Conservation (phyloP, 1,140 invertebrate genomes). For the Solen grandis region DNA sequence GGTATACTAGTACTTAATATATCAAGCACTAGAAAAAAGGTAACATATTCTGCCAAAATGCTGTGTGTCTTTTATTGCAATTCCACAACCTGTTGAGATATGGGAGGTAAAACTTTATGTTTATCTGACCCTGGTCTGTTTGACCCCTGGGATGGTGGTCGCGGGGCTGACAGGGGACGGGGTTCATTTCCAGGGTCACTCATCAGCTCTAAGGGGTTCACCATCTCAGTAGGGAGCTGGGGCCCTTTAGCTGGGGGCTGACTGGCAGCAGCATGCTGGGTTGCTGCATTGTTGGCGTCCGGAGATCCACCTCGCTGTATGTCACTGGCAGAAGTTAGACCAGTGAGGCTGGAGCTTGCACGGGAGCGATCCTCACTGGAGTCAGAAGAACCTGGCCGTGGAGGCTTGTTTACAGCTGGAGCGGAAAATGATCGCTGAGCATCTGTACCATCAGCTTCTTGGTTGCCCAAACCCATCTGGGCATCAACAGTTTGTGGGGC, state of each 20-base stretch:
- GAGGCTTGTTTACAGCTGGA: conserved; percentile 61
- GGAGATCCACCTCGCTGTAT: conserved; percentile 58
- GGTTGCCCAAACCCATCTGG: conserved; percentile 62
- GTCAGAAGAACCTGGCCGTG: conserved; percentile 68
- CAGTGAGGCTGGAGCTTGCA: conserved; percentile 69
- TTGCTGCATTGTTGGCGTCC: conserved; percentile 41
- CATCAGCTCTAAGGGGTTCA: conserved; percentile 68
- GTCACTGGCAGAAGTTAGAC: conserved; percentile 73
- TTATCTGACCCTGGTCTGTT: conserved; percentile 73
- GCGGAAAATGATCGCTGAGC: conserved; percentile 64
- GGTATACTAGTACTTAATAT: no score
- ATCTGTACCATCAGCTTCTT: conserved; percentile 19
- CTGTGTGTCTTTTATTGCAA: no score
- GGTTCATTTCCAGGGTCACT: conserved; percentile 52
- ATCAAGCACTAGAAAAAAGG: no score
- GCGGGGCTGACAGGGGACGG: conserved; percentile 58
- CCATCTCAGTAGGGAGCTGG: conserved; percentile 67
- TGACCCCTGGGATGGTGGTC: conserved; percentile 61
- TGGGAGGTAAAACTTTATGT: conserved; percentile 77
- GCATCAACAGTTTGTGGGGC: conserved; percentile 69
- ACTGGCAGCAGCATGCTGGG: not conserved
- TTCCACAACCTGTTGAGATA: conserved; percentile 41
- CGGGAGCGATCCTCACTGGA: conserved; percentile 62
- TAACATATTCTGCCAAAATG: no score
- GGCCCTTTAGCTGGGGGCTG: conserved; percentile 53